Evolutionary conservation across 2,797 vertebrate species (phyloP).

Genomic region (Thaleichthys pacificus): DNA sequence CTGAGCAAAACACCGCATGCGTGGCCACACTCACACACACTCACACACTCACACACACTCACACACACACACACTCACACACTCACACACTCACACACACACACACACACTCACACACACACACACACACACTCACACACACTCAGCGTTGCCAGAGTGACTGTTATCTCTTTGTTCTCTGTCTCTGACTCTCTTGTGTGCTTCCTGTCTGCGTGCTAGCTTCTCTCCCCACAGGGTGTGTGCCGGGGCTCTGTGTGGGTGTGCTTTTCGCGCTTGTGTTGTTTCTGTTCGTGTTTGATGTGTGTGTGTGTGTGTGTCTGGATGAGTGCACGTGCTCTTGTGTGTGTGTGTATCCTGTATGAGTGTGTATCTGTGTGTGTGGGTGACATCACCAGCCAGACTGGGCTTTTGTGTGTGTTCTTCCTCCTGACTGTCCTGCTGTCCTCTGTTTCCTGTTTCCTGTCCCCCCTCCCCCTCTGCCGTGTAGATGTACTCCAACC

Average conservation of each 20-base stretch:
- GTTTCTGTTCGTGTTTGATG: background rate
- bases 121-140: background rate
- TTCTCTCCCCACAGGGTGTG: constrained; percentile 14
- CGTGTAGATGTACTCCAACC: constrained; percentile 97
- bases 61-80: no score
- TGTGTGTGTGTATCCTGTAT: constrained; percentile 7
- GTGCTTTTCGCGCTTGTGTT: background rate
- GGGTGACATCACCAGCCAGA: constrained; percentile 47
- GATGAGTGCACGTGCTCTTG: constrained; percentile 6
- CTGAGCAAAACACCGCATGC: no score
- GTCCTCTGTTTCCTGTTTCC: constrained; percentile 65
- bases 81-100: no score
- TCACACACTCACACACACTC: no score
- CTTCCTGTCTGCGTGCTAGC: background rate
- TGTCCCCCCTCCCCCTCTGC: constrained; percentile 77
- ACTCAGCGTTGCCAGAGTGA: background rate
- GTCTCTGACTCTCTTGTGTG: background rate
- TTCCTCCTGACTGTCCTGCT: constrained; percentile 52
- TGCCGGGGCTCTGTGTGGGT: constrained; percentile 17
- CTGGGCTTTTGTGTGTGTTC: constrained; percentile 59
- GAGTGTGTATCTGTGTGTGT: background rate
- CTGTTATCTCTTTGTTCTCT: constrained; percentile 21
- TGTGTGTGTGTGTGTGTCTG: constrained; percentile 9
- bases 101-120: no score
- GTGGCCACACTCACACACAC: no score